Evolutionary conservation across 1,140 invertebrate genomes (phyloP).

Genomic region (Venustaconcha ellipsiformis): DNA sequence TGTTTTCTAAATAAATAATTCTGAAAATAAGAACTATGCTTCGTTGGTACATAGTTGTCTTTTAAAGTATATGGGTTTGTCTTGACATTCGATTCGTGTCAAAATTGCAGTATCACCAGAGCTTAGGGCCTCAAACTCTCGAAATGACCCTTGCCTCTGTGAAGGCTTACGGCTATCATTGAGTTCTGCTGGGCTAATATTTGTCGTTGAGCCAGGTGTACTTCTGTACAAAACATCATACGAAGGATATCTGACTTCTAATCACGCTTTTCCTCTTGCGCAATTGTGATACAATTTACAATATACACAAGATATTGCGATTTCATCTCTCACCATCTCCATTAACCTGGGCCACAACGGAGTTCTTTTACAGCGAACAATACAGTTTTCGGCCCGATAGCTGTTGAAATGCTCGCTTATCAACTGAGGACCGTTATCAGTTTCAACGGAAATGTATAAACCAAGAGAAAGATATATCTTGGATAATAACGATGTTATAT

Average conservation of each 20-base stretch:
- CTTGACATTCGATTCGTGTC: too few species aligned
- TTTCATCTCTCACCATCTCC: slow-evolving; percentile 48
- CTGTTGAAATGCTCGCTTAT: slow-evolving; percentile 19
- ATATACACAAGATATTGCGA: slow-evolving; percentile 33
- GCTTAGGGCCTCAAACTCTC: too few species aligned
- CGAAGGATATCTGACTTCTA: slow-evolving; percentile 31
- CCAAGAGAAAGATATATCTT: slow-evolving; percentile 15
- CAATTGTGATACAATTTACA: slow-evolving; percentile 42
- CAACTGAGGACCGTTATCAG: slow-evolving; percentile 4
- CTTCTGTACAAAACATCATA: slow-evolving; percentile 38
- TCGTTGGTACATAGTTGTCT: too few species aligned
- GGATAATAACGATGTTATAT: slow-evolving; percentile 1
- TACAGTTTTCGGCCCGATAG: slow-evolving; percentile 23
- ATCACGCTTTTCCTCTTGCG: slow-evolving; percentile 30
- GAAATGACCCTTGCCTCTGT: too few species aligned
- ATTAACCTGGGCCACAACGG: slow-evolving; percentile 43
- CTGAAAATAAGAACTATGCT: too few species aligned
- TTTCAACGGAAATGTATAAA: slow-evolving; percentile 8
- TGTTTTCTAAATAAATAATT: too few species aligned
- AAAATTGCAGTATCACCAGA: too few species aligned
- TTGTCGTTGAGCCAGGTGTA: slow-evolving; percentile 39
- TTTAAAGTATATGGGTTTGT: too few species aligned
- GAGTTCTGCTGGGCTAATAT: slow-evolving; percentile 4
- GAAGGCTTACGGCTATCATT: too few species aligned
- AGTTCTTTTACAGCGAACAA: slow-evolving; percentile 27